Conservation (phyloP, 2,113 vertebrate species). For the Solenodon paradoxus region DNA sequence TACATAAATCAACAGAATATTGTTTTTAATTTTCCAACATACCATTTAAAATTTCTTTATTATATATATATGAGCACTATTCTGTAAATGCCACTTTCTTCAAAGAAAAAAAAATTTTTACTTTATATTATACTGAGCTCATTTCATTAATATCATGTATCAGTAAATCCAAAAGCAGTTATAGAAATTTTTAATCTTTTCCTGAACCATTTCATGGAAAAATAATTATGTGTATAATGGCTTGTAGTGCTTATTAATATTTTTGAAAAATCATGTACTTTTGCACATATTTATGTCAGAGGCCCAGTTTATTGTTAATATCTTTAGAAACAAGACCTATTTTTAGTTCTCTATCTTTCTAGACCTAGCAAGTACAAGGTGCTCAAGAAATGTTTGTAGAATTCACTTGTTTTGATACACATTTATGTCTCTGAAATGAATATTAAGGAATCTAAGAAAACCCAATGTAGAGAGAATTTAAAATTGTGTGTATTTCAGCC, state of each 20-base stretch:
- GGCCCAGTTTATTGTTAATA: neutral
- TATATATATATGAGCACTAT: neutral
- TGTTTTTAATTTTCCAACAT: neutral
- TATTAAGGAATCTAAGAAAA: neutral
- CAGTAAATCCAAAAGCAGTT: constrained; percentile 14
- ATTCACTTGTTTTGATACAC: neutral
- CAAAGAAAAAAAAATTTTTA: neutral
- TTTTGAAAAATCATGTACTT: constrained; percentile 2
- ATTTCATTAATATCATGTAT: neutral
- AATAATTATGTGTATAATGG: constrained; percentile 22
- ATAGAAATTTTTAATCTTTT: neutral
- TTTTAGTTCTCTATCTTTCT: neutral
- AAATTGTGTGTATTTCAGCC: neutral
- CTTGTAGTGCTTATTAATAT: neutral
- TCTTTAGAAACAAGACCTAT: neutral
- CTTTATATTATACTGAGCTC: neutral
- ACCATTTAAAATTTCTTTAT: neutral
- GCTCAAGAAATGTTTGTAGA: neutral
- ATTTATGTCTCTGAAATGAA: neutral
- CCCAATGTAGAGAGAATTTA: neutral
- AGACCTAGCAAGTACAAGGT: neutral
- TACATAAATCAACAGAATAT: neutral
- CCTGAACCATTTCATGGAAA: neutral
- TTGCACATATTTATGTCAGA: constrained; percentile 12
- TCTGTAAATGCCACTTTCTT: constrained; percentile 15